Evolutionary conservation across 2,113 vertebrate genomes (phyloP).

Genomic region (Microtus richardsoni): DNA sequence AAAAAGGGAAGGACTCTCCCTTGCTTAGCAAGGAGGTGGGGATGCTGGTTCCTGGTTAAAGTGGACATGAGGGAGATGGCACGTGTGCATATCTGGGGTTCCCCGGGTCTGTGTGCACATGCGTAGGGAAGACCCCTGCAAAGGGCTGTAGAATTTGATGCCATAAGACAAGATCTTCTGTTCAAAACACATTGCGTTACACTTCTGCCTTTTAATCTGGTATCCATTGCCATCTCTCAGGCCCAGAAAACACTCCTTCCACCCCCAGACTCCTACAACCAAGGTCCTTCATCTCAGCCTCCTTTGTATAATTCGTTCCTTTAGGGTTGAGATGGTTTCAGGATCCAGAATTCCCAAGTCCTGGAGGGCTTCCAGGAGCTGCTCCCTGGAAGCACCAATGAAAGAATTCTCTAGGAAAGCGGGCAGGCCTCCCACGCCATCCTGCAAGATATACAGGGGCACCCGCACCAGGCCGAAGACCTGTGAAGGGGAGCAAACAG

Average conservation of each 20-base stretch:
- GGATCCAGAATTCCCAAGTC: slow-evolving; percentile 84
- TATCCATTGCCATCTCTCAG: not conserved
- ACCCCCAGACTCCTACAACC: not conserved
- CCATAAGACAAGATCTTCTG: not conserved
- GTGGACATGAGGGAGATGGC: not conserved
- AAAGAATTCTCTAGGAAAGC: slow-evolving; percentile 92
- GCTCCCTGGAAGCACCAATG: slow-evolving; percentile 88
- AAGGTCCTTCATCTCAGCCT: not conserved
- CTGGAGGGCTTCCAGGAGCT: slow-evolving; percentile 87
- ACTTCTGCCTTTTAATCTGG: slow-evolving; percentile 37
- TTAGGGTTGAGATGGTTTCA: slow-evolving; percentile 70
- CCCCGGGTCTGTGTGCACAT: not conserved
- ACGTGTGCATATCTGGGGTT: not conserved
- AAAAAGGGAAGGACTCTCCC: too few relatives aligned
- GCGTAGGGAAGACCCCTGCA: not conserved
- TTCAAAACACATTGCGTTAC: not conserved
- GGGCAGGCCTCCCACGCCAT: slow-evolving; percentile 88
- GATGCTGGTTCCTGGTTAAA: not conserved
- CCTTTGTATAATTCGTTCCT: not conserved
- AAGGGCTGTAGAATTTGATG: not conserved
- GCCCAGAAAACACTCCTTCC: not conserved
- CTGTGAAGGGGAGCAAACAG: slow-evolving; percentile 78
- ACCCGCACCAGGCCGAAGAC: slow-evolving; percentile 93
- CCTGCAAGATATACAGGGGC: slow-evolving; percentile 88
- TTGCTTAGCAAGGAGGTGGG: not conserved